These are phyloP conservation scores for Poeciliopsis occidentalis DNA, from an alignment of 2,113 vertebrate species.

Conservation along the genomic window DNA sequence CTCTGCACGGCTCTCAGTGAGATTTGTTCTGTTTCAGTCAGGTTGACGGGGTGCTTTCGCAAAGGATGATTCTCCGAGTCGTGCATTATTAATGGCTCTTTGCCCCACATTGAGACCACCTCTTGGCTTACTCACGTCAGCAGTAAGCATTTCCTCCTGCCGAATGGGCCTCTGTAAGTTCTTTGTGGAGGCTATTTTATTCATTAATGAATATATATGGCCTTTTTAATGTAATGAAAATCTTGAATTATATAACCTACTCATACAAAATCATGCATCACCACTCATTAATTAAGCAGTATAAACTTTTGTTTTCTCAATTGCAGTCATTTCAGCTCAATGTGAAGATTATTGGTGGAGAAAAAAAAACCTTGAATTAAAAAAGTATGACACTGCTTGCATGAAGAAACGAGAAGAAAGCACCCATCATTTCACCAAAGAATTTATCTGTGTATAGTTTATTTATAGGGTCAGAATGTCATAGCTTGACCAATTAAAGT, in stretches of 20 bases:
- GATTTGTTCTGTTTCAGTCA: background rate
- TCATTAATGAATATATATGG: background rate
- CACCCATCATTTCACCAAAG: background rate
- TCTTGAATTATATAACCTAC: too few relatives aligned
- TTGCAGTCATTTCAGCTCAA: background rate
- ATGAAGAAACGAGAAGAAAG: background rate
- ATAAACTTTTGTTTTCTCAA: background rate
- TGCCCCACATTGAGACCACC: constrained; percentile 31
- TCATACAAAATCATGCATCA: too few relatives aligned
- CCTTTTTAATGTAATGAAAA: background rate
- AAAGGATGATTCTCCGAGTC: background rate
- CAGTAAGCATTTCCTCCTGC: background rate
- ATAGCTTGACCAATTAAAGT: background rate
- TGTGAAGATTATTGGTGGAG: background rate
- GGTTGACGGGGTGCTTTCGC: constrained; percentile 14
- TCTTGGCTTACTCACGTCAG: constrained; percentile 30
- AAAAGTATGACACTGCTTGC: background rate
- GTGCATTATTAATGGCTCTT: constrained; percentile 51
- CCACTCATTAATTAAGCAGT: too few relatives aligned
- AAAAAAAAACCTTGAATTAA: background rate
- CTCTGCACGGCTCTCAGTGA: background rate
- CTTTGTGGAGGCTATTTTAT: background rate
- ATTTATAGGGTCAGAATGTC: background rate
- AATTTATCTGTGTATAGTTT: background rate
- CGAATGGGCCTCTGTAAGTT: background rate